Evolutionary conservation across 2,113 vertebrate genomes (phyloP), one percentile per base, ranked within the genome.

Genomic region (Perccottus glenii): DNA sequence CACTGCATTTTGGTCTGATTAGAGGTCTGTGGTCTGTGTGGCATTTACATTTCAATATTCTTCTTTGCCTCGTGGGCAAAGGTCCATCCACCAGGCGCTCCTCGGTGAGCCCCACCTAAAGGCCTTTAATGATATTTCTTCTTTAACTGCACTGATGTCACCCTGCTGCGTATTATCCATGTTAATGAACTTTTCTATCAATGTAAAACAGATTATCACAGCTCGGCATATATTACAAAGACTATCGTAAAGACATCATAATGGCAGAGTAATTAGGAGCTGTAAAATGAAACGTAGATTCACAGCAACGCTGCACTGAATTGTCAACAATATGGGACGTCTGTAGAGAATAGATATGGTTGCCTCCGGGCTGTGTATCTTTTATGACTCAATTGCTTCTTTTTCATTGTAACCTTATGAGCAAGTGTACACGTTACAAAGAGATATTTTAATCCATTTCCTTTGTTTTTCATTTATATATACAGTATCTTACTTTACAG

Each of bases 111-210:
- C 19, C 19, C 19, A n/a, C n/a, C n/a, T n/a, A n/a, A n/a, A n/a
- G n/a, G n/a, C n/a, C n/a, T n/a, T 53, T 9, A 45, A 59, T 8
- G 7, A 64, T 56, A 63, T 66, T 60, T 51, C 58, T 75, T 46
- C 50, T 79, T 70, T 77, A 51, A 46, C 7, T 1, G 58, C 61
- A 55, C 57, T 71, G 68, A 78, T 57, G 66, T 36, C 63, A 46
- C 68, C 66, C 67, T 1, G 5, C 59, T 60, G 49, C 81, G 69
- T 68, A 63, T 75, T 85, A 61, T 51, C 55, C 70, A 82, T 80
- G 79, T 85, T 85, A 87, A 87, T 85, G 78, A 88, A 76, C 19
- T 70, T 69, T 80, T 80, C 78, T 79, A 85, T 88, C 80, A 74
- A 45, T 60, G 53, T 77, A 71, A 85, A 83, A 82, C 81, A 86